A percentile compares a stretch with the other conserved stretches of the same genome.
phyloP scores from a whole-genome alignment of 2,797 vertebrate genomes.

The Acanthis flammea region DNA sequence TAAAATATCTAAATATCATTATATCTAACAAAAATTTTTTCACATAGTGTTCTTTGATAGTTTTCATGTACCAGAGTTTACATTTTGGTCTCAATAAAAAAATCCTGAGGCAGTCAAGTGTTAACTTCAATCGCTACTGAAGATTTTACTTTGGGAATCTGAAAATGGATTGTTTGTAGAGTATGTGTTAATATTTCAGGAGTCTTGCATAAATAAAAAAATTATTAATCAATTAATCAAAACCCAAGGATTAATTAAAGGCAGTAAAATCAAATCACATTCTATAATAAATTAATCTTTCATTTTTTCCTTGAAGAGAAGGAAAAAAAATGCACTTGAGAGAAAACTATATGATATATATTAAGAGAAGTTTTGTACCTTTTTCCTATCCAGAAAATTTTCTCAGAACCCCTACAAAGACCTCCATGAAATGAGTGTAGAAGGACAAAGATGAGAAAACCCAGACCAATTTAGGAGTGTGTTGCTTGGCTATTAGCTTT shows the following conservation, averaged over 20 bases:
- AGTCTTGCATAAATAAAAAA: background rate
- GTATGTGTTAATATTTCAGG: background rate
- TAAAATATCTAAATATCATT: background rate
- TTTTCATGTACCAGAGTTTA: background rate
- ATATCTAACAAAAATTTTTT: background rate
- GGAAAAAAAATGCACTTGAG: background rate
- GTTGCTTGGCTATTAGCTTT: background rate
- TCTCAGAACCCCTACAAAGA: background rate
- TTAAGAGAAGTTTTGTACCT: background rate
- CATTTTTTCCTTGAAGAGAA: background rate
- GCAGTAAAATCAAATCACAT: background rate
- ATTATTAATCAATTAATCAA: background rate
- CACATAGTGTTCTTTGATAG: background rate
- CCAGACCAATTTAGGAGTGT: background rate
- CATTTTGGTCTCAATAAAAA: background rate
- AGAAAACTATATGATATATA: background rate
- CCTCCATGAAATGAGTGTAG: background rate
- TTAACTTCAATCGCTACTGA: background rate
- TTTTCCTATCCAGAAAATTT: background rate
- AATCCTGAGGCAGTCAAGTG: background rate
- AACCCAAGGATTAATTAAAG: background rate
- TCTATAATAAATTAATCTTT: background rate
- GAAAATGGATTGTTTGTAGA: background rate
- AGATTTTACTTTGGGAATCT: background rate
- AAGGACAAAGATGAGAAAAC: background rate